These are phyloP conservation scores for Atopsyche davidsoni DNA, from an alignment of 1,140 invertebrate species.

Conservation along the genomic window DNA sequence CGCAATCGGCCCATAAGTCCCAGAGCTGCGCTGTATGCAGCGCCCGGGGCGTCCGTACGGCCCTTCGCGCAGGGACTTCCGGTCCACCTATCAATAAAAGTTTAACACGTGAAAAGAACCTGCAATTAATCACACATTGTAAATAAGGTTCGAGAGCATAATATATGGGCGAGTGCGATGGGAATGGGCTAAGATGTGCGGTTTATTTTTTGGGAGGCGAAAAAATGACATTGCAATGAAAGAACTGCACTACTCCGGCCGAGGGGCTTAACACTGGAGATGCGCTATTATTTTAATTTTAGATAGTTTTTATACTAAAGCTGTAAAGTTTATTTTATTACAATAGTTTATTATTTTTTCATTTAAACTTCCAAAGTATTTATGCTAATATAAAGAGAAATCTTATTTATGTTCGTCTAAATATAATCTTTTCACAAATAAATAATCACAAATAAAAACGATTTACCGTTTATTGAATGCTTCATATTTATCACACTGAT, in stretches of 20 bases:
- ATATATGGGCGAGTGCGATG: constrained; percentile 9
- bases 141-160: constrained; percentile 11
- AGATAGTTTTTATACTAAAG: not conserved
- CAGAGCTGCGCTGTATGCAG: not conserved
- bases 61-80: constrained; percentile 6
- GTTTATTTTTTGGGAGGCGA: not conserved
- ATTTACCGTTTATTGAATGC: too few relatives aligned
- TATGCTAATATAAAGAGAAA: not conserved
- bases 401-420: not conserved
- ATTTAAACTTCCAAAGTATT: too few relatives aligned
- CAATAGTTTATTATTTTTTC: too few relatives aligned
- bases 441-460: too few relatives aligned
- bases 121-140: constrained; percentile 29
- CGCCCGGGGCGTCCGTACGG: constrained; percentile 1
- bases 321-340: too few relatives aligned
- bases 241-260: not conserved
- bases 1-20: constrained; percentile 3
- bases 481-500: too few relatives aligned
- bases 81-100: constrained; percentile 20
- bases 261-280: not conserved
- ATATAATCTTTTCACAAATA: too few relatives aligned
- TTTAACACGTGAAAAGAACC: constrained; percentile 29
- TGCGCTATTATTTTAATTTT: not conserved
- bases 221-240: not conserved
- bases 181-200: constrained; percentile 3